Evolutionary conservation across 2,113 vertebrate species (phyloP).

Genomic region (Serilophus lunatus): DNA sequence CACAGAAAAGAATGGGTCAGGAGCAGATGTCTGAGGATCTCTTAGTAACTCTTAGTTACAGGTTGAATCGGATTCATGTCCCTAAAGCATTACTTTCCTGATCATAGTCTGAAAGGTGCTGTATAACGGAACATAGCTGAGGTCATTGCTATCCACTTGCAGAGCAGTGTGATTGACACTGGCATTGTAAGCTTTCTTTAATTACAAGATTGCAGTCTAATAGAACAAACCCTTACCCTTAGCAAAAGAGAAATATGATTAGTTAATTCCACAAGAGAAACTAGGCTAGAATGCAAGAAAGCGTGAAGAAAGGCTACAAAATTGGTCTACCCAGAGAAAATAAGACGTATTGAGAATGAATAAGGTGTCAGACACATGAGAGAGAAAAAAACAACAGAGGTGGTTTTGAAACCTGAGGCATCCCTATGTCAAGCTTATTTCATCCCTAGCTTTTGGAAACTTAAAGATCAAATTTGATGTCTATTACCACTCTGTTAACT

Average conservation of each 20-base stretch:
- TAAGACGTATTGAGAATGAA: not conserved
- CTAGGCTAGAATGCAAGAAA: not conserved
- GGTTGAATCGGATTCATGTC: not conserved
- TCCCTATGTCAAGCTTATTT: not conserved
- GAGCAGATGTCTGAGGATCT: not conserved
- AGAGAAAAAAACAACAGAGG: not conserved
- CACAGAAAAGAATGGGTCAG: not conserved
- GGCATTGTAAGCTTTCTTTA: constrained; percentile 54
- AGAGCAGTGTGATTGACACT: constrained; percentile 26
- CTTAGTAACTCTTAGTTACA: constrained; percentile 9
- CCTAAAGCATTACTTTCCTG: constrained; percentile 24
- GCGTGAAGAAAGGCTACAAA: not conserved
- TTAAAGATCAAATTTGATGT: not conserved
- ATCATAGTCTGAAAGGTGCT: constrained; percentile 34
- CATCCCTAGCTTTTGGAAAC: not conserved
- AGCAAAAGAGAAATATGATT: constrained; percentile 52
- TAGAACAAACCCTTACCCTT: constrained; percentile 39
- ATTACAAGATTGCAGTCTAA: constrained; percentile 50
- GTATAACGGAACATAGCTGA: constrained; percentile 27
- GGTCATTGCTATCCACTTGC: constrained; percentile 13
- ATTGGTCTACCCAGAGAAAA: not conserved
- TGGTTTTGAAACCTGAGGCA: not conserved
- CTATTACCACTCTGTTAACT: not conserved
- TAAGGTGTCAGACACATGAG: not conserved
- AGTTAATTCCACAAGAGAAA: constrained; percentile 37